Percentiles rank a stretch among this genome's conserved stretches.
Conservation (phyloP, 2,113 vertebrate species). For the Xenus cinereus region DNA sequence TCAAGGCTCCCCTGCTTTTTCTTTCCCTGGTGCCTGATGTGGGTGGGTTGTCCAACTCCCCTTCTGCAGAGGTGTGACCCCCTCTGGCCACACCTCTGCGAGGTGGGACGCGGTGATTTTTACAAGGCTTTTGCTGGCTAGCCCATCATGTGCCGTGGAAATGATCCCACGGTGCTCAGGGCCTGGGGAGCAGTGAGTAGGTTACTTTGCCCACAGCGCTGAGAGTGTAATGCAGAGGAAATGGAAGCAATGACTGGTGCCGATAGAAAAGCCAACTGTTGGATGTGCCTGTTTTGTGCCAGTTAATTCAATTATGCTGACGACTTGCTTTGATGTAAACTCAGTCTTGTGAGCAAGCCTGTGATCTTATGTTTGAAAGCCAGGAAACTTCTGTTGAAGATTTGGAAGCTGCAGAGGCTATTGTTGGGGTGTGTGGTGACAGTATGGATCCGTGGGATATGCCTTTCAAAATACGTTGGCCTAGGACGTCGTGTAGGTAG, state of each 20-base stretch:
- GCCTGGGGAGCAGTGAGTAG: not conserved
- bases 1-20: not conserved
- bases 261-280: not conserved
- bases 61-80: not conserved
- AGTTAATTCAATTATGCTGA: not conserved
- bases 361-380: not conserved
- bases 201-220: not conserved
- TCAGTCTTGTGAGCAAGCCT: not conserved
- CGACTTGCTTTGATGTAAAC: not conserved
- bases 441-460: not conserved
- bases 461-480: not conserved
- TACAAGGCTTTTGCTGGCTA: not conserved
- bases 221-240: not conserved
- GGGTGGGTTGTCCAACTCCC: not conserved
- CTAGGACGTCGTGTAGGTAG: not conserved
- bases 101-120: not conserved
- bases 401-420: not conserved
- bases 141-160: not conserved
- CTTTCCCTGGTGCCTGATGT: not conserved
- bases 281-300: not conserved
- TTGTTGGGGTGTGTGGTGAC: not conserved
- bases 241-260: not conserved
- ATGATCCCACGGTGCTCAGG: not conserved
- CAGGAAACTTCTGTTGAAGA: not conserved
- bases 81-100: too few species aligned